Conservation (phyloP, 2,888 invertebrate species). For the Mesochorus sp. region DNA sequence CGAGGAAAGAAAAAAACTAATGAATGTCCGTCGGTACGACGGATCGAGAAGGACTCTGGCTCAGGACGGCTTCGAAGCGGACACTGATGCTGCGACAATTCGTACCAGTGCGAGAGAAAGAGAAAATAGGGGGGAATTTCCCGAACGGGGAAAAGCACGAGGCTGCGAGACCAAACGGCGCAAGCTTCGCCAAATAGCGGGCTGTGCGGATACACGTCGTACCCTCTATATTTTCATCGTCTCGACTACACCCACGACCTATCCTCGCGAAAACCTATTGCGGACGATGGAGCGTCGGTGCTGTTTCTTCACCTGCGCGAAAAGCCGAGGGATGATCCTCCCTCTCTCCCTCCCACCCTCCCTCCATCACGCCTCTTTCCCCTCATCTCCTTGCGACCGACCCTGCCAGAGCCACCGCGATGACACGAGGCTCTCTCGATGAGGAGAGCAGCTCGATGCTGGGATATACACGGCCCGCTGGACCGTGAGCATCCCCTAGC, state of each 20-base stretch:
- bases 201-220: conserved; percentile 67
- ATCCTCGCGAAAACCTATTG: conserved; percentile 34
- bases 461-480: conserved; percentile 5
- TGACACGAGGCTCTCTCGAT: conserved; percentile 5
- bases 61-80: conserved; percentile 83
- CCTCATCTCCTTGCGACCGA: too few relatives aligned
- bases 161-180: conserved; percentile 71
- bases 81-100: conserved; percentile 66
- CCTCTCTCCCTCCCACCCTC: too few relatives aligned
- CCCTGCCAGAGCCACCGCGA: too few relatives aligned
- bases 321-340: not conserved
- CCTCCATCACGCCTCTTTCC: too few relatives aligned
- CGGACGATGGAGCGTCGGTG: conserved; percentile 1
- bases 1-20: not conserved
- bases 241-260: conserved; percentile 53
- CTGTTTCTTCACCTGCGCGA: conserved; percentile 31
- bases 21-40: conserved; percentile 44
- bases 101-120: conserved; percentile 71
- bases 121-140: conserved; percentile 57
- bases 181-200: conserved; percentile 74
- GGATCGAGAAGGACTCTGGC: conserved; percentile 77
- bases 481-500: too few relatives aligned
- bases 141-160: conserved; percentile 55
- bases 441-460: not conserved
- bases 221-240: conserved; percentile 55